Percentiles rank a stretch among this genome's conserved stretches.
These are phyloP conservation scores for Synergus umbraculus DNA, from an alignment of 2,888 invertebrate species.

Conservation along the genomic window DNA sequence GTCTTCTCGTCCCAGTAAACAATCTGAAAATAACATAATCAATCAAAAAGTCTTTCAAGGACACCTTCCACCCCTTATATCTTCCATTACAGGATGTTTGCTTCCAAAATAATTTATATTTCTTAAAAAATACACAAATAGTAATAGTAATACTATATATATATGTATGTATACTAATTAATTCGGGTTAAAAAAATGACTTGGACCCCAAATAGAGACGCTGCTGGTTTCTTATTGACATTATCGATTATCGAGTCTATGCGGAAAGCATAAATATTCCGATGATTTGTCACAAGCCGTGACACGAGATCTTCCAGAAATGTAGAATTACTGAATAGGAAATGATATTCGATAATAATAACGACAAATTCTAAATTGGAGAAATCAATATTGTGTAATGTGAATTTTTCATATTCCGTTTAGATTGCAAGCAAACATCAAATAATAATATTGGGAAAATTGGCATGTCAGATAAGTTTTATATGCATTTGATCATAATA, in stretches of 20 bases:
- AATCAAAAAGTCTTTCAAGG: background rate
- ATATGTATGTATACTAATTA: too few species aligned
- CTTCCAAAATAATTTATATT: background rate
- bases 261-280: background rate
- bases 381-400: background rate
- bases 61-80: background rate
- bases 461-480: background rate
- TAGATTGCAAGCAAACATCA: background rate
- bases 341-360: background rate
- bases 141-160: too few species aligned
- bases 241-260: background rate
- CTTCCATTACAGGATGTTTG: background rate
- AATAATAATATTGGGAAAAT: background rate
- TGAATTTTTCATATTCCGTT: background rate
- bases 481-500: background rate
- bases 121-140: too few species aligned
- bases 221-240: background rate
- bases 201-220: background rate
- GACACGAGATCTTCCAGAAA: background rate
- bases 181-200: background rate
- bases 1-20: constrained; percentile 91
- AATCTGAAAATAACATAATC: constrained; percentile 79
- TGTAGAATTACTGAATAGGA: background rate
- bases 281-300: background rate
- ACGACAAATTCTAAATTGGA: background rate